These are phyloP conservation scores for Montipora sp. DNA, from an alignment of 64 coral and sea anemone species.

Conservation along the genomic window DNA sequence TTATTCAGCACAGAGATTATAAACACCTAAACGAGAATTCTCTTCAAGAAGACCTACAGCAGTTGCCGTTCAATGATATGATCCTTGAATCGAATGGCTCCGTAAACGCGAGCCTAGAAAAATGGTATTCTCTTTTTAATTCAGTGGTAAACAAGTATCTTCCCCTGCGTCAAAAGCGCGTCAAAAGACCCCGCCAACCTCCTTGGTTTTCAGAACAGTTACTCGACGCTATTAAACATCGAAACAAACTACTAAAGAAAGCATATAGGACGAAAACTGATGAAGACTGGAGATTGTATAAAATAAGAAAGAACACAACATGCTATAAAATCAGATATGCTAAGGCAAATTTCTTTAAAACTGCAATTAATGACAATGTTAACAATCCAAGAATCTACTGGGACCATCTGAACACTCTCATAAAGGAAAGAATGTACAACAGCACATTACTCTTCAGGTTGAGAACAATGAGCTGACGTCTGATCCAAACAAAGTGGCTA, in stretches of 20 bases:
- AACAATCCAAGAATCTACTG: conserved; percentile 10
- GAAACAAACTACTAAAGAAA: background rate
- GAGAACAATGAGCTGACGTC: background rate
- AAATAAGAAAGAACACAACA: background rate
- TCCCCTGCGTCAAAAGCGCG: no score
- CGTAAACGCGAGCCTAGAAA: no score
- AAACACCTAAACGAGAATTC: no score
- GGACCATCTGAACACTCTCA: background rate
- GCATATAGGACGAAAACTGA: background rate
- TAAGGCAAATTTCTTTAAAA: background rate
- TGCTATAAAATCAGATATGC: background rate
- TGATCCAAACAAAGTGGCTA: background rate
- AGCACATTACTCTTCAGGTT: background rate
- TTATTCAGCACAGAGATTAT: no score
- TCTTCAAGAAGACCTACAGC: no score
- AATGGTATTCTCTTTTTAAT: no score
- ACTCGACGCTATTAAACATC: no score
- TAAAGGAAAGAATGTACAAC: conserved; percentile 12
- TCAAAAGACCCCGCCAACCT: no score
- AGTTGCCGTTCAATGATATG: no score
- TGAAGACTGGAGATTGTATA: background rate
- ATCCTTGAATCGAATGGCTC: no score
- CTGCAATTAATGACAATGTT: background rate
- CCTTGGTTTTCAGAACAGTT: no score
- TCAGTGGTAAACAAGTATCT: no score